Percentiles rank a stretch among this genome's conserved stretches.
phyloP scores from a whole-genome alignment of 2,113 vertebrate genomes.

The Mobula birostris region DNA sequence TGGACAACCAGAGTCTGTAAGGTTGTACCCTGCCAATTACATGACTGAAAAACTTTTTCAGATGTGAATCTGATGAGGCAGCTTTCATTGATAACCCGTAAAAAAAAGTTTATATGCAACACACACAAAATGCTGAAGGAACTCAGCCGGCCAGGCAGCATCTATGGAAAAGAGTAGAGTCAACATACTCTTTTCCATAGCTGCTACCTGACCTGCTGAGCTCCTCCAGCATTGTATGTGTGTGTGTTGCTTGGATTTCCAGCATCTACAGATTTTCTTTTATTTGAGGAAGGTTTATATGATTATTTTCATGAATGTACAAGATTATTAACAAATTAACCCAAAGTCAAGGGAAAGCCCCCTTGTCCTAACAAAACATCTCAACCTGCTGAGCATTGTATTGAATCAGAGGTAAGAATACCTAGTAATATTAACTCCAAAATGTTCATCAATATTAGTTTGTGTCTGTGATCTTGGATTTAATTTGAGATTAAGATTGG shows the following conservation, averaged over 20 bases:
- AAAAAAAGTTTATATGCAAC: background rate
- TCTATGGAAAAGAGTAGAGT: too few relatives aligned
- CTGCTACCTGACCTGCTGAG: too few relatives aligned
- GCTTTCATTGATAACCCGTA: background rate
- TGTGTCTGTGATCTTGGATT: background rate
- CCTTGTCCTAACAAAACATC: too few relatives aligned
- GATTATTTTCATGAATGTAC: background rate
- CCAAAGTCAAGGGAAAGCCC: background rate
- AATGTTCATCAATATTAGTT: slow-evolving; percentile 6
- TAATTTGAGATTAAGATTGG: background rate
- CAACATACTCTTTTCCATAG: too few relatives aligned
- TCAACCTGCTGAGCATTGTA: too few relatives aligned
- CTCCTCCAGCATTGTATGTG: too few relatives aligned
- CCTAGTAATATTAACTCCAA: background rate
- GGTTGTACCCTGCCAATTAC: background rate
- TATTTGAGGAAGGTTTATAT: too few relatives aligned
- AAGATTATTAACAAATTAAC: background rate
- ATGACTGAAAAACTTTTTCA: background rate
- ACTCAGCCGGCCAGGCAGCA: too few relatives aligned
- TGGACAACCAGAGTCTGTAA: background rate
- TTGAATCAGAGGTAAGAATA: background rate
- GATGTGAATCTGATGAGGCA: background rate
- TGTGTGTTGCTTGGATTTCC: too few relatives aligned
- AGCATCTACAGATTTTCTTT: too few relatives aligned
- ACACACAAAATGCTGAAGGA: too few relatives aligned